These are phyloP conservation scores for Rhaphigaster nebulosa DNA, from an alignment of 2,888 invertebrate genomes.

Conservation along the genomic window DNA sequence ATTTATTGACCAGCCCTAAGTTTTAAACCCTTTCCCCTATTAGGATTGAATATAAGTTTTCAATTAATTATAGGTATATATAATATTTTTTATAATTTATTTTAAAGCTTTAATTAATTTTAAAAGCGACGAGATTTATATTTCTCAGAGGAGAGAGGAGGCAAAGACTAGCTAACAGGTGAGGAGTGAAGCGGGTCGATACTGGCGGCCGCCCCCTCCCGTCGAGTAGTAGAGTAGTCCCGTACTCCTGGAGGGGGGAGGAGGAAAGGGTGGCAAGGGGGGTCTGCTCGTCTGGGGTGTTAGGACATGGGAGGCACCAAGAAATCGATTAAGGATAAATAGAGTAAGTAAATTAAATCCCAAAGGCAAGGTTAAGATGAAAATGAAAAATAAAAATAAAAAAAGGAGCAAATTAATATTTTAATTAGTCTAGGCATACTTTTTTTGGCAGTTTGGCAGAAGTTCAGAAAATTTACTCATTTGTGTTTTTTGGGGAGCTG, in stretches of 20 bases:
- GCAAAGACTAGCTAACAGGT: constrained; percentile 23
- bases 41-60: no score
- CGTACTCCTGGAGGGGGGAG: background rate
- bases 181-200: constrained; percentile 23
- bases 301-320: background rate
- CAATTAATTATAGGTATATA: background rate
- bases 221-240: background rate
- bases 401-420: no score
- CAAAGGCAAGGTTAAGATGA: no score
- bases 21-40: no score
- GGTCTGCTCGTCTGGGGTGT: background rate
- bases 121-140: background rate
- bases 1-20: no score
- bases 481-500: no score
- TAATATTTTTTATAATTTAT: background rate
- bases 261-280: background rate
- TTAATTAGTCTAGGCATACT: no score
- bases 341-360: background rate
- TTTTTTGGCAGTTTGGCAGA: no score
- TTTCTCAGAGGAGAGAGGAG: background rate
- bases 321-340: no score
- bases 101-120: background rate
- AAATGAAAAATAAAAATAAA: no score
- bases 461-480: no score
- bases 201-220: constrained; percentile 1